Conservation (phyloP, 2,888 invertebrate genomes). For the Acrobasis suavella region DNA sequence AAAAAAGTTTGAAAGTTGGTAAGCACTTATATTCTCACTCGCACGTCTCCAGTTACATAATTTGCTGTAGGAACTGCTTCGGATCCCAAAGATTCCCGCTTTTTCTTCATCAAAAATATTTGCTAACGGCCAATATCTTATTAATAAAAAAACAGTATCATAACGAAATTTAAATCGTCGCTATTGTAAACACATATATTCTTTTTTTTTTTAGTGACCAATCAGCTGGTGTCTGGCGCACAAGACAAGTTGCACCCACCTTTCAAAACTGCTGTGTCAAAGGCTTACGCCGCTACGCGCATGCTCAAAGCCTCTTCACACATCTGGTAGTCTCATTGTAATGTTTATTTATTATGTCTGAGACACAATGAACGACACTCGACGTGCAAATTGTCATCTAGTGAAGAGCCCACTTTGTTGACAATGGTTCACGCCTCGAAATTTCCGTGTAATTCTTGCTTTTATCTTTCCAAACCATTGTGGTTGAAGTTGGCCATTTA, state of each 20-base stretch:
- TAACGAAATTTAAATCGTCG: constrained; percentile 16
- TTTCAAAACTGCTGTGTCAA: constrained; percentile 37
- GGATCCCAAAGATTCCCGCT: too few relatives aligned
- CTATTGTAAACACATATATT: constrained; percentile 22
- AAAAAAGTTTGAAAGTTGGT: too few relatives aligned
- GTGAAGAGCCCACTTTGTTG: constrained; percentile 49
- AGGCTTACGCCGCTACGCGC: constrained; percentile 51
- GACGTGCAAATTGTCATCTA: constrained; percentile 78
- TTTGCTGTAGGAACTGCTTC: too few relatives aligned
- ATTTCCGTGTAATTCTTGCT: constrained; percentile 78
- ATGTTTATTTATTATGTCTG: constrained; percentile 69
- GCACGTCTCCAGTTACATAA: not conserved
- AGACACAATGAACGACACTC: constrained; percentile 65
- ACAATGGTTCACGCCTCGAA: constrained; percentile 73
- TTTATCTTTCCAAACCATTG: constrained; percentile 73
- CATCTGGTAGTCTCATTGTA: constrained; percentile 73
- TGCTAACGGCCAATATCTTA: not conserved
- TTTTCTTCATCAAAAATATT: too few relatives aligned
- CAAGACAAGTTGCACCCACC: constrained; percentile 39
- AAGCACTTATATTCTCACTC: constrained; percentile 15
- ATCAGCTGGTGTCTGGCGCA: constrained; percentile 45
- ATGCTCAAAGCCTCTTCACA: constrained; percentile 46
- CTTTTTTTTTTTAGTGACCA: constrained; percentile 31
- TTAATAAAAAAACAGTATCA: not conserved
- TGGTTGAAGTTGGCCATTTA: constrained; percentile 74